These are phyloP conservation scores for Drosophila eugracilis DNA, from an alignment of 1,140 invertebrate species.

Conservation along the genomic window DNA sequence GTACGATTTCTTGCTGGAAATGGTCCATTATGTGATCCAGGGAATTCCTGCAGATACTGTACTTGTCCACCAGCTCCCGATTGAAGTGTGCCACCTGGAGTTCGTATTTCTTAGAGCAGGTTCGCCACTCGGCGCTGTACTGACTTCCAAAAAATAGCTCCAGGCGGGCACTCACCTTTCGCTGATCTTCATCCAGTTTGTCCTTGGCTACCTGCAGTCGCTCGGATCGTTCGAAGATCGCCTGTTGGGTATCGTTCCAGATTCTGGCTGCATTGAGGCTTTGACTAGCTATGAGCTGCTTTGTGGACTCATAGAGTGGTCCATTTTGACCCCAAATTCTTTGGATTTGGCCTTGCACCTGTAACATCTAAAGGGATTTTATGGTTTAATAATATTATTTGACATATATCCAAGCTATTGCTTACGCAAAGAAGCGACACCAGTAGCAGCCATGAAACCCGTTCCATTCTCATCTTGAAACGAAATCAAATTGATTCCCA, in stretches of 20 bases:
- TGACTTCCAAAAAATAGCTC: constrained; percentile 16
- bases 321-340: constrained; percentile 38
- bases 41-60: constrained; percentile 37
- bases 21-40: constrained; percentile 38
- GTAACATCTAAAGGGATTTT: too few species aligned
- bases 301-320: constrained; percentile 60
- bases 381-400: neutral
- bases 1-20: constrained; percentile 32
- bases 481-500: constrained; percentile 18
- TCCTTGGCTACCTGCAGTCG: constrained; percentile 15
- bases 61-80: constrained; percentile 48
- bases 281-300: constrained; percentile 30
- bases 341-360: constrained; percentile 9
- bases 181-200: constrained; percentile 19
- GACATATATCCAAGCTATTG: neutral
- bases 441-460: constrained; percentile 10
- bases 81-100: constrained; percentile 48
- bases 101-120: constrained; percentile 50
- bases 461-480: constrained; percentile 29
- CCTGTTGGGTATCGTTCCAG: constrained; percentile 46
- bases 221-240: constrained; percentile 6
- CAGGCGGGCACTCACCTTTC: constrained; percentile 22
- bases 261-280: constrained; percentile 14
- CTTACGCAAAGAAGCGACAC: constrained; percentile 17
- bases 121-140: constrained; percentile 12